Percentiles rank a stretch among this genome's conserved stretches.
Conservation (phyloP, 2,113 vertebrate genomes). For the Syrrhaptes paradoxus region DNA sequence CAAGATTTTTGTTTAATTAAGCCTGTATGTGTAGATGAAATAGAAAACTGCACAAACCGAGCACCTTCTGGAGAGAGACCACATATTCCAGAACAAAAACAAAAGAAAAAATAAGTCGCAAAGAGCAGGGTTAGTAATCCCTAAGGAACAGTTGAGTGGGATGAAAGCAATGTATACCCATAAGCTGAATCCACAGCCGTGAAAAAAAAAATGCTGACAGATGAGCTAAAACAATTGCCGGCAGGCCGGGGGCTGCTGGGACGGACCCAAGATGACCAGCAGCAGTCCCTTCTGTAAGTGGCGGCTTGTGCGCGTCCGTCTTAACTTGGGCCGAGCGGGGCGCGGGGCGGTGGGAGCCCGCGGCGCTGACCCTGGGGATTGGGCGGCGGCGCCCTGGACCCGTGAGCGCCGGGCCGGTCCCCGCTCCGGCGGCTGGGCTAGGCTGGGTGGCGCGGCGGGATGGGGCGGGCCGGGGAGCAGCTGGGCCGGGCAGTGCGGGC, state of each 20-base stretch:
- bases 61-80: not conserved
- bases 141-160: not conserved
- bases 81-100: not conserved
- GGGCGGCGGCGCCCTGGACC: slow-evolving; percentile 58
- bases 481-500: slow-evolving; percentile 31
- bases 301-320: not conserved
- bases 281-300: not conserved
- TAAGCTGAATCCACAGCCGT: not conserved
- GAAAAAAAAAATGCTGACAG: slow-evolving; percentile 45
- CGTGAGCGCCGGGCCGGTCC: slow-evolving; percentile 59
- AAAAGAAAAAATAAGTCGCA: not conserved
- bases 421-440: not conserved
- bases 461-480: slow-evolving; percentile 36
- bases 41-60: not conserved
- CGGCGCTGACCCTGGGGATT: slow-evolving; percentile 63
- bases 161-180: slow-evolving; percentile 25
- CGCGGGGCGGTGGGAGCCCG: not conserved
- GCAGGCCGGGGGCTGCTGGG: not conserved
- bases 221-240: not conserved
- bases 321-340: not conserved
- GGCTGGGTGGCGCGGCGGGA: too few relatives aligned
- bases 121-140: not conserved
- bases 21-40: not conserved
- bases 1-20: not conserved
- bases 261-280: not conserved